Conservation (phyloP, 1,140 invertebrate genomes). For the Atopsyche davidsoni region DNA sequence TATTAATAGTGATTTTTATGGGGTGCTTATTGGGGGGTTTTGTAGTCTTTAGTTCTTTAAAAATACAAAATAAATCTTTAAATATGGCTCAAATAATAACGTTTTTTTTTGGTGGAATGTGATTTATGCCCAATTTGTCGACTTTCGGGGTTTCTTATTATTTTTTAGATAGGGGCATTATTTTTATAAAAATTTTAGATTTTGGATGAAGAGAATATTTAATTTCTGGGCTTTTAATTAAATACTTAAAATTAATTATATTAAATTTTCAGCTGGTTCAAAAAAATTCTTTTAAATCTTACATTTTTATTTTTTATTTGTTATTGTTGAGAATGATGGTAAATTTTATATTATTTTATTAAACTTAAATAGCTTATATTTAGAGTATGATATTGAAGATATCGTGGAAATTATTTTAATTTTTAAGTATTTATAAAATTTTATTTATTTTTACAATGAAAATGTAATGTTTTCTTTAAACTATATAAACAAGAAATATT, state of each 20-base stretch:
- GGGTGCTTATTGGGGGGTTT: slow-evolving; percentile 38
- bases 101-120: slow-evolving; percentile 31
- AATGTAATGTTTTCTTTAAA: slow-evolving; percentile 53
- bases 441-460: slow-evolving; percentile 54
- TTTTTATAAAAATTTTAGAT: slow-evolving; percentile 39
- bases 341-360: slow-evolving; percentile 41
- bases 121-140: slow-evolving; percentile 43
- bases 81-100: slow-evolving; percentile 33
- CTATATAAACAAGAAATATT: slow-evolving; percentile 51
- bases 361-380: slow-evolving; percentile 56
- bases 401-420: slow-evolving; percentile 34
- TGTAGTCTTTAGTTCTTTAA: slow-evolving; percentile 39
- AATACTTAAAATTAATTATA: slow-evolving; percentile 40
- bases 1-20: too few relatives aligned
- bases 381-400: slow-evolving; percentile 56
- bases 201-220: slow-evolving; percentile 46
- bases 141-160: slow-evolving; percentile 34
- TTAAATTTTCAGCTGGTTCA: slow-evolving; percentile 47
- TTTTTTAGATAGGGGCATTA: slow-evolving; percentile 32
- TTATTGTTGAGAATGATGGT: slow-evolving; percentile 35
- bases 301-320: slow-evolving; percentile 40
- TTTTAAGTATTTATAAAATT: slow-evolving; percentile 35
- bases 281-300: slow-evolving; percentile 40
- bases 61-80: slow-evolving; percentile 35
- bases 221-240: slow-evolving; percentile 33